Percentiles rank a stretch among this genome's conserved stretches.
Evolutionary conservation across 2,113 vertebrate genomes (phyloP).

Genomic region (Cyrtonyx montezumae): DNA sequence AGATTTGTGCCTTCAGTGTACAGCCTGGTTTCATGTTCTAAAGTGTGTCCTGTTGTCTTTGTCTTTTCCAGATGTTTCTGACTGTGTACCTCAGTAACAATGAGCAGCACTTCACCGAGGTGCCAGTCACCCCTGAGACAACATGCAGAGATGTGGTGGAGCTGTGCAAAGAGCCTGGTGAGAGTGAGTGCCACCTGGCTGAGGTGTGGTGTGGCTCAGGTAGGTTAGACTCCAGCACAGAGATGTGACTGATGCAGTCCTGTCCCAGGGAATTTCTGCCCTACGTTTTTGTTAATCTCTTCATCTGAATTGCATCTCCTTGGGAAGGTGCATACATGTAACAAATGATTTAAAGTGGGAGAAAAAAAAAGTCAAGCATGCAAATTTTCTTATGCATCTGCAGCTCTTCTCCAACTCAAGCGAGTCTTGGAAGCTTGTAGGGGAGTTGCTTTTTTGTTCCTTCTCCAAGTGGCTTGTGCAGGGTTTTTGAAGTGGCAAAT

Average conservation of each 20-base stretch:
- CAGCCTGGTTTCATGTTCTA: not conserved
- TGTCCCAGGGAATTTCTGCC: not conserved
- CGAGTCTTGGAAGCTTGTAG: not conserved
- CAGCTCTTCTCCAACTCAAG: not conserved
- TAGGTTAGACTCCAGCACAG: conserved; percentile 59
- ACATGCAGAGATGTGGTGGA: conserved; percentile 95
- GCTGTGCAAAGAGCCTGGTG: conserved; percentile 94
- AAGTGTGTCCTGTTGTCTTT: not conserved
- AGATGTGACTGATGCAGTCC: fast-evolving
- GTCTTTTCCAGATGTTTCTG: conserved; percentile 91
- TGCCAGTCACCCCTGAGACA: conserved; percentile 94
- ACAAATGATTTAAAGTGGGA: not conserved
- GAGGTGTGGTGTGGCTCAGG: conserved; percentile 95
- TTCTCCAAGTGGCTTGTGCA: not conserved
- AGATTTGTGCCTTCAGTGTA: not conserved
- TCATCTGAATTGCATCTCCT: not conserved
- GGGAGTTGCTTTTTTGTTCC: not conserved
- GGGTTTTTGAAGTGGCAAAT: not conserved
- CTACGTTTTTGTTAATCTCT: not conserved
- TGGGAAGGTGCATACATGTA: fast-evolving
- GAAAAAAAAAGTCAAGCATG: not conserved
- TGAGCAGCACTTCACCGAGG: conserved; percentile 98
- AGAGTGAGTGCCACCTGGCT: conserved; percentile 90
- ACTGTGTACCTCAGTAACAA: conserved; percentile 99
- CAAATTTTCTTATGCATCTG: not conserved